phyloP scores from a whole-genome alignment of 1,140 invertebrate species.

The Drosophila simulans region DNA sequence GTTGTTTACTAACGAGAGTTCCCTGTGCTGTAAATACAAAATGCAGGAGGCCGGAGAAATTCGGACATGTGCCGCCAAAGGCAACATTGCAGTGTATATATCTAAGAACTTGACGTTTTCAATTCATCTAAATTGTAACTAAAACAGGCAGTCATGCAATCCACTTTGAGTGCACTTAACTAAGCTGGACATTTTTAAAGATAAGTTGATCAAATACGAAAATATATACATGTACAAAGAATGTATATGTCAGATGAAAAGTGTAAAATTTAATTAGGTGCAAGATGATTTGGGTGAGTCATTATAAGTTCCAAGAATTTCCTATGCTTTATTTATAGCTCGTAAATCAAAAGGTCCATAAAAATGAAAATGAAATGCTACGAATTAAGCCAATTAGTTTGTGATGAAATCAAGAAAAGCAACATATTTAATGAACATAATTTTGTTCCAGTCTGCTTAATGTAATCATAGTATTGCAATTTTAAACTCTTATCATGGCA shows the following conservation, averaged over 20 bases:
- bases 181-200: background rate
- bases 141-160: conserved; percentile 20
- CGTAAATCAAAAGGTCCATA: conserved; percentile 9
- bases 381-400: background rate
- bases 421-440: background rate
- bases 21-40: conserved; percentile 9
- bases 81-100: conserved; percentile 27
- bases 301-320: conserved; percentile 18
- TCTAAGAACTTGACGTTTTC: conserved; percentile 29
- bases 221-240: background rate
- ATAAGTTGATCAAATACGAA: conserved; percentile 17
- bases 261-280: conserved; percentile 21
- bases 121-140: conserved; percentile 22
- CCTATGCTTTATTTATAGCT: background rate
- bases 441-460: too few species aligned
- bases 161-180: background rate
- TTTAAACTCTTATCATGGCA: background rate
- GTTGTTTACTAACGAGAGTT: background rate
- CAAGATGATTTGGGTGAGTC: conserved; percentile 38
- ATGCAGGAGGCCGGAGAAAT: conserved; percentile 10
- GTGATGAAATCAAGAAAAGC: background rate
- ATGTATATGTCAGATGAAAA: conserved; percentile 4
- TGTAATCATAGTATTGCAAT: background rate
- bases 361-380: conserved; percentile 3
- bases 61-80: conserved; percentile 10